phyloP scores from a whole-genome alignment of 2,113 vertebrate genomes.

The Hippolais icterina region DNA sequence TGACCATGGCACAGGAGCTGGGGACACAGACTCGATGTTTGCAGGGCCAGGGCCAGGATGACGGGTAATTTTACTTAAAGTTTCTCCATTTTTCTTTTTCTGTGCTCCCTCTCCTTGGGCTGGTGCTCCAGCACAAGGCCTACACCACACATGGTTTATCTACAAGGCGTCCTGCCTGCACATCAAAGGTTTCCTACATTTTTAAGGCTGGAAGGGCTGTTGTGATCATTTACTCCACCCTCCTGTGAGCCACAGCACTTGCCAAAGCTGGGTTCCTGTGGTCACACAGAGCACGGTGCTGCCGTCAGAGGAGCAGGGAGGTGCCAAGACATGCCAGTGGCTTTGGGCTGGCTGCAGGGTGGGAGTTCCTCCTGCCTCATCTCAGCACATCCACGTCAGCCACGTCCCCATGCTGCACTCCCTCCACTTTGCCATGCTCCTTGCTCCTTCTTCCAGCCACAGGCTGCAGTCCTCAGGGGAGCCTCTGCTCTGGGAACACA shows the following conservation, averaged over 20 bases:
- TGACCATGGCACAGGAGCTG: rapidly evolving
- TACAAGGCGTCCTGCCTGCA: not conserved
- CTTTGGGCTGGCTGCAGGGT: not conserved
- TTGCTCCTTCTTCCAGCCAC: not conserved
- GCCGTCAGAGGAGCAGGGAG: not conserved
- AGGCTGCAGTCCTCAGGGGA: not conserved
- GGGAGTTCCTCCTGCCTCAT: not conserved
- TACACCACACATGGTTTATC: not conserved
- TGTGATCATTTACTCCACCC: not conserved
- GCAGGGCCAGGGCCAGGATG: not conserved
- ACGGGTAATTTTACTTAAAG: not conserved
- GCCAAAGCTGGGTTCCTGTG: not conserved
- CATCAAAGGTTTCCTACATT: not conserved
- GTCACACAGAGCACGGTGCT: not conserved
- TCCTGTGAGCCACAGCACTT: not conserved
- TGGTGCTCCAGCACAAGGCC: not conserved
- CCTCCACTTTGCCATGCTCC: not conserved
- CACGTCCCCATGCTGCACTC: rapidly evolving
- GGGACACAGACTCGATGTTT: rapidly evolving
- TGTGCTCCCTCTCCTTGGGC: not conserved
- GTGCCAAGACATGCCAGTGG: not conserved
- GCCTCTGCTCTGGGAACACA: rapidly evolving
- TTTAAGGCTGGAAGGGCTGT: not conserved
- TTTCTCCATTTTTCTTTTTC: not conserved
- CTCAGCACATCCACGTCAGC: not conserved